These are phyloP conservation scores for Hylaea fasciaria DNA, from an alignment of 2,888 invertebrate species.

Conservation along the genomic window DNA sequence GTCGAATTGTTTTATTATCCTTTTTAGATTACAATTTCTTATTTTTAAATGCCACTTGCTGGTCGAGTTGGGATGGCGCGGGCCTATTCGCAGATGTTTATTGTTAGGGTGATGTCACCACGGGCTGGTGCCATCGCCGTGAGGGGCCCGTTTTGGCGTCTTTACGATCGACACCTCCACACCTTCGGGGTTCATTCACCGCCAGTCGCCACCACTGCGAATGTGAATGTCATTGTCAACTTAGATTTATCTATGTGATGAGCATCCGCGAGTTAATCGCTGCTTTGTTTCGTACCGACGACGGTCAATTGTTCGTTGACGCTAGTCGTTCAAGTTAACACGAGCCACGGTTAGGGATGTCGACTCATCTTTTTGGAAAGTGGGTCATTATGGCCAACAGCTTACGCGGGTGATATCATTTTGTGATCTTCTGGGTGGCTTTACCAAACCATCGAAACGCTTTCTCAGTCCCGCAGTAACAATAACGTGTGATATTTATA, in stretches of 20 bases:
- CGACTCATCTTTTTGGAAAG: constrained; percentile 6
- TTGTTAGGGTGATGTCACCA: constrained; percentile 76
- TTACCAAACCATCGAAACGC: not conserved
- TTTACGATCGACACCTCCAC: constrained; percentile 82
- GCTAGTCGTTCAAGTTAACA: constrained; percentile 10
- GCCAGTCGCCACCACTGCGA: constrained; percentile 58
- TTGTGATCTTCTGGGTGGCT: constrained; percentile 6
- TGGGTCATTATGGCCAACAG: constrained; percentile 13
- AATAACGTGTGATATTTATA: not conserved
- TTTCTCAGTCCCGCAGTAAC: no score
- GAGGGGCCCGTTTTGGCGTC: constrained; percentile 75
- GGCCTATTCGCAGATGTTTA: constrained; percentile 65
- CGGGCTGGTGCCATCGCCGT: constrained; percentile 65
- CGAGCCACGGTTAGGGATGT: constrained; percentile 14
- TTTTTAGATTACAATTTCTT: constrained; percentile 68
- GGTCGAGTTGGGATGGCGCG: constrained; percentile 43
- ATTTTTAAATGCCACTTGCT: constrained; percentile 68
- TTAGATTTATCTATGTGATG: constrained; percentile 62
- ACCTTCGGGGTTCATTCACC: constrained; percentile 80
- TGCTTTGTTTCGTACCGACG: constrained; percentile 33
- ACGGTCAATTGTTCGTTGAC: constrained; percentile 11
- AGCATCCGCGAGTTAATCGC: constrained; percentile 50
- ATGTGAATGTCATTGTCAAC: constrained; percentile 70
- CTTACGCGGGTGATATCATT: constrained; percentile 25
- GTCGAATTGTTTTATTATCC: constrained; percentile 72